A percentile compares a stretch with the other conserved stretches of the same genome.
Evolutionary conservation across 2,888 invertebrate species (phyloP).

Genomic region (Ochropleura plecta): DNA sequence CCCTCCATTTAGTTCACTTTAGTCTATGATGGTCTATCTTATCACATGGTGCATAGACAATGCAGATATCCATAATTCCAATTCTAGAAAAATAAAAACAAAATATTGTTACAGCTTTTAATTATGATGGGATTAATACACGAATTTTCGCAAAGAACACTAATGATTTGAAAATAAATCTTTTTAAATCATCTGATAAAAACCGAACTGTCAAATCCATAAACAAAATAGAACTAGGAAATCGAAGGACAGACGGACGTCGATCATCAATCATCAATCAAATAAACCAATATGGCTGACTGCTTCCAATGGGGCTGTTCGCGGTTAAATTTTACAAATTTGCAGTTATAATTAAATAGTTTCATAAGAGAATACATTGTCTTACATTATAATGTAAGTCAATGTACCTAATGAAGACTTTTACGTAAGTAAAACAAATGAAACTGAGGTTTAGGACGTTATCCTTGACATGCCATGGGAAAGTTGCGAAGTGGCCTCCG

Average conservation of each 20-base stretch:
- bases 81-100: neutral
- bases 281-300: slow-evolving; percentile 86
- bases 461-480: slow-evolving; percentile 85
- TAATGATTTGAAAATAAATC: neutral
- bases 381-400: slow-evolving; percentile 88
- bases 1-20: neutral
- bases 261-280: slow-evolving; percentile 74
- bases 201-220: slow-evolving; percentile 39
- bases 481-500: slow-evolving; percentile 77
- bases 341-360: slow-evolving; percentile 75
- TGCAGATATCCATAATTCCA: too few relatives aligned
- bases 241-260: slow-evolving; percentile 61
- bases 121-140: neutral
- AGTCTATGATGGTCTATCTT: slow-evolving; percentile 5
- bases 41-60: neutral
- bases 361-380: slow-evolving; percentile 74
- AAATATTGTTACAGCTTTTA: too few relatives aligned
- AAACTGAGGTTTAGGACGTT: slow-evolving; percentile 65
- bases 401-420: slow-evolving; percentile 81
- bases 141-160: neutral
- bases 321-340: slow-evolving; percentile 79
- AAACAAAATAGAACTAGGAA: slow-evolving; percentile 51
- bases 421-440: slow-evolving; percentile 80
- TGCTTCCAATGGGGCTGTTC: slow-evolving; percentile 80
- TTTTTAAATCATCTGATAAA: neutral